Conservation (phyloP, 2,113 vertebrate species). For the Chaenocephalus aceratus region DNA sequence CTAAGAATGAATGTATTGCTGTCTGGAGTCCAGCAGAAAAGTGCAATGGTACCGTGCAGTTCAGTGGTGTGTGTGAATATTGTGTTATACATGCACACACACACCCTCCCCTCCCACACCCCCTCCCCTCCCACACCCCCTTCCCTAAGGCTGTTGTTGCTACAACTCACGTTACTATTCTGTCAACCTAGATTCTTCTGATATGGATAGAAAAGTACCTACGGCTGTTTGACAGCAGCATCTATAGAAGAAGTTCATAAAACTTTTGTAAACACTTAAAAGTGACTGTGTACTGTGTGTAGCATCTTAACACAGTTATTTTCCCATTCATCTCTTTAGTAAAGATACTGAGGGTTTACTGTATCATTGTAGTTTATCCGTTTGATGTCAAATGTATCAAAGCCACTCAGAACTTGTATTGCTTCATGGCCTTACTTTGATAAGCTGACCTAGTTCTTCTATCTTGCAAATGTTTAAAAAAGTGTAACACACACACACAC, state of each 20-base stretch:
- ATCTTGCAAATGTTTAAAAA: slow-evolving; percentile 49
- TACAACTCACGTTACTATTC: slow-evolving; percentile 62
- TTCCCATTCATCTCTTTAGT: slow-evolving; percentile 13
- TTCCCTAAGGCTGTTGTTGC: slow-evolving; percentile 63
- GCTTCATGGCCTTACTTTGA: slow-evolving; percentile 51
- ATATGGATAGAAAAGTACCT: slow-evolving; percentile 53
- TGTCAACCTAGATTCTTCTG: slow-evolving; percentile 59
- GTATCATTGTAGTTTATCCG: slow-evolving; percentile 33
- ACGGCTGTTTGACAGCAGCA: slow-evolving; percentile 34
- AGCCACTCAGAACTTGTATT: slow-evolving; percentile 43
- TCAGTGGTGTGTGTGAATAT: slow-evolving; percentile 18
- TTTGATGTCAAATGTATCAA: slow-evolving; percentile 66
- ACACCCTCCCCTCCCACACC: slow-evolving; percentile 30
- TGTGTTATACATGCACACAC: slow-evolving; percentile 13
- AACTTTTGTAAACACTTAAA: slow-evolving; percentile 39
- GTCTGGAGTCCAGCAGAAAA: slow-evolving; percentile 1
- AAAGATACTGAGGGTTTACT: slow-evolving; percentile 31
- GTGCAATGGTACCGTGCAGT: neutral
- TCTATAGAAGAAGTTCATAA: slow-evolving; percentile 34
- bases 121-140: slow-evolving; percentile 33
- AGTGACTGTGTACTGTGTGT: neutral
- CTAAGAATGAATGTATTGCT: neutral
- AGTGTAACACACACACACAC: neutral
- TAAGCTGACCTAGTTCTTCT: slow-evolving; percentile 57
- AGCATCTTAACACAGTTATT: neutral